A percentile compares a stretch with the other conserved stretches of the same genome.
phyloP scores from a whole-genome alignment of 2,113 vertebrate species.

The Hypomesus transpacificus region DNA sequence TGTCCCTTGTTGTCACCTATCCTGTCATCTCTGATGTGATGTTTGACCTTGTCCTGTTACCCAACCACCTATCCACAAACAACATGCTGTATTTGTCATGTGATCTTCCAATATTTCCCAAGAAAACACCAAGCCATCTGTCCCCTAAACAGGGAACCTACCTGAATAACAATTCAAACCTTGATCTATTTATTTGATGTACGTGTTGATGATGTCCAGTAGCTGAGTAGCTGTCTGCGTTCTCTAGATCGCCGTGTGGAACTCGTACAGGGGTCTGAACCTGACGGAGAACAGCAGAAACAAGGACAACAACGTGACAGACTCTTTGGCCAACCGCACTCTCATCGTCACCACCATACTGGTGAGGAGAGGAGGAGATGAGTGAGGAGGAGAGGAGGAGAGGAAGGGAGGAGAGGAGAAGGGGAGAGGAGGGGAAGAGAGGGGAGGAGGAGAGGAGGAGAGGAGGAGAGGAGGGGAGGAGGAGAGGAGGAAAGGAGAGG shows the following conservation, averaged over 20 bases:
- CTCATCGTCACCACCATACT: conserved; percentile 96
- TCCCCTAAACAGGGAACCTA: too few species aligned
- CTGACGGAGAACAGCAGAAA: conserved; percentile 83
- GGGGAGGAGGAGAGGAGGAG: neutral
- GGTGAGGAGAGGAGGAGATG: conserved; percentile 78
- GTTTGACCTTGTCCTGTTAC: neutral
- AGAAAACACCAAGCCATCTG: too few species aligned
- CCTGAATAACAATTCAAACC: too few species aligned
- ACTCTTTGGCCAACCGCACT: conserved; percentile 90
- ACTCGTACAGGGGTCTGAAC: conserved; percentile 90
- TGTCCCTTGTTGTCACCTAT: too few species aligned
- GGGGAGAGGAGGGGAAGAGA: neutral
- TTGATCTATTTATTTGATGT: too few species aligned
- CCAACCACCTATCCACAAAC: too few species aligned
- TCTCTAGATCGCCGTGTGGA: conserved; percentile 91
- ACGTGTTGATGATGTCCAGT: too few species aligned
- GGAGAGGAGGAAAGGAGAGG: neutral
- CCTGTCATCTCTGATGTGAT: neutral
- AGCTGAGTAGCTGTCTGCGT: conserved; percentile 24
- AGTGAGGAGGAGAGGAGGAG: neutral
- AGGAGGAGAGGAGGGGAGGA: neutral
- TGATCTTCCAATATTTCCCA: neutral
- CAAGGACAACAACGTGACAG: conserved; percentile 82
- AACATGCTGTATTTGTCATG: neutral
- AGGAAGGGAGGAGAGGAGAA: neutral